Conservation (phyloP, 2,113 vertebrate species). For the Rattus rattus region DNA sequence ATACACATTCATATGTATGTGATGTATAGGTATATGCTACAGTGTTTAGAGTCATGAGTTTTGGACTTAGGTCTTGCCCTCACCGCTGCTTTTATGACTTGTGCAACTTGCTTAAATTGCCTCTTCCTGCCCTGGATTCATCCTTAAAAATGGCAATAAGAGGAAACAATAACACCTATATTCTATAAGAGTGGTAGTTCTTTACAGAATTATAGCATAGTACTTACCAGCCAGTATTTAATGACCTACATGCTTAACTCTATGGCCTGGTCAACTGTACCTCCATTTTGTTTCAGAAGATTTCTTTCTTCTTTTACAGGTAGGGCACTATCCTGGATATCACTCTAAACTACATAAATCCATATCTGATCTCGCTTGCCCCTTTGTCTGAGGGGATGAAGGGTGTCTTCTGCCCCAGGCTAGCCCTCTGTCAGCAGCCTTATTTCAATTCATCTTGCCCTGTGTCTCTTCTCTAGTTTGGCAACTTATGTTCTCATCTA, state of each 20-base stretch:
- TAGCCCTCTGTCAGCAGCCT: not conserved
- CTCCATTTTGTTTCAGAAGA: not conserved
- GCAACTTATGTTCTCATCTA: not conserved
- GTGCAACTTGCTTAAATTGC: not conserved
- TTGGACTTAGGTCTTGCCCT: not conserved
- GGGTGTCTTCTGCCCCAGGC: not conserved
- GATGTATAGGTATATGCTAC: not conserved
- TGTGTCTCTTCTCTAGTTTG: not conserved
- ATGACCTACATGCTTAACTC: not conserved
- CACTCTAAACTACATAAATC: not conserved
- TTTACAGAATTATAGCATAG: not conserved
- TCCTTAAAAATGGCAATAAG: conserved; percentile 10
- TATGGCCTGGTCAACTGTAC: not conserved
- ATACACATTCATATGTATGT: no score
- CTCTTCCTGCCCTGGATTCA: not conserved
- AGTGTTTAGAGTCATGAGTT: not conserved
- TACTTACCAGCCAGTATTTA: not conserved
- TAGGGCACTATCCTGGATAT: not conserved
- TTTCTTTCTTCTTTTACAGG: not conserved
- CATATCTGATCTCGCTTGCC: not conserved
- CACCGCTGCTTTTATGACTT: not conserved
- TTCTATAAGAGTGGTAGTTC: not conserved
- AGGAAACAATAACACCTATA: not conserved
- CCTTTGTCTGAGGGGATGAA: not conserved
- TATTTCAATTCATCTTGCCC: no score